Base-by-base conservation (phyloP, 2,888 invertebrate genomes). In the Phrixothrix hirtus region DNA sequence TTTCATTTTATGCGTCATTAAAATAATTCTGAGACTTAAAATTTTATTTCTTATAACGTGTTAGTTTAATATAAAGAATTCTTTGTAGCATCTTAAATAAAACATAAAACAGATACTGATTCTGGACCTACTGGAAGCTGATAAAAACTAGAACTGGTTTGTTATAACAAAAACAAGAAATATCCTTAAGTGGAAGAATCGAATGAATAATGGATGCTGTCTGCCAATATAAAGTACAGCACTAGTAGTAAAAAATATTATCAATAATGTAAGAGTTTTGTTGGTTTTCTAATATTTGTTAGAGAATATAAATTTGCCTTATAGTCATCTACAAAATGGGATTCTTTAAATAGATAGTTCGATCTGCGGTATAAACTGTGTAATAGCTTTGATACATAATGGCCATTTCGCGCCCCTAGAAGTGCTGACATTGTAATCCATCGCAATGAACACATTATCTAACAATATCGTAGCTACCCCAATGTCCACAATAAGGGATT, bases 391-490 rank as follows among this genome's bases (percentile, higher is more conserved):
- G 36, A 51, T 47, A 42, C 45, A 44, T 46, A 52, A 52, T 52
- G 35, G 41, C 53, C 42, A 45, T 39, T 55, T 51, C 35, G 47
- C 55, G 46, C 55, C 51, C 46, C 46, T 47, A 47, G 49, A 55
- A 52, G 46, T 43, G 56, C 48, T 52, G 56, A 56, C 56, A 56
- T 43, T 34, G 44, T 56, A 52, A 56, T 56, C 52, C 50, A 52
- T 43, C 44, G 52, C 55, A 52, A 56, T 56, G 52, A 48, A 56
- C 56, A 49, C 56, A 52, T 52, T 56, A 56, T 54, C 56, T 49
- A 55, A 46, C 46, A 49, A 57, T 56, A 48, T 57, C 54, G 50
- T 47, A 52, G 37, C 49, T 43, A 46, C 57, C 53, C 52, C 52
- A 44, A 51, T 38, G 50, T 46, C 55, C 52, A 54, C 55, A 49